Evolutionary conservation across 2,797 vertebrate genomes (phyloP).

Genomic region (Tenualosa ilisha): DNA sequence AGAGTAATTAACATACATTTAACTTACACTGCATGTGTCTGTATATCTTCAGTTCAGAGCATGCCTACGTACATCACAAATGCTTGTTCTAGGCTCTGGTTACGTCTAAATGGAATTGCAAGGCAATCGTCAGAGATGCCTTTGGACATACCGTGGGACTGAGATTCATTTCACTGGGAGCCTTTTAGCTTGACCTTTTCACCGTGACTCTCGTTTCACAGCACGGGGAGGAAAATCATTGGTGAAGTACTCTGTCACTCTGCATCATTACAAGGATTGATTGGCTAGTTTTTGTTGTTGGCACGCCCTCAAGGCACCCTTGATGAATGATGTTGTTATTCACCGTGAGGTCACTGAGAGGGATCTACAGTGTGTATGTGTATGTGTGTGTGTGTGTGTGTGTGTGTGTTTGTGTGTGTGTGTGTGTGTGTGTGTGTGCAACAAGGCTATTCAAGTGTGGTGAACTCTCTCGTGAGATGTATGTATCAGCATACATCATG

Average conservation of each 20-base stretch:
- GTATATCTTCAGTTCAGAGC: not conserved
- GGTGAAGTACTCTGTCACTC: not conserved
- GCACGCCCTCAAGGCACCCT: not conserved
- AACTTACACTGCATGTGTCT: not conserved
- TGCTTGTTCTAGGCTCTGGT: not conserved
- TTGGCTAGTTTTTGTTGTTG: not conserved
- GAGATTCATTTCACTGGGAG: not conserved
- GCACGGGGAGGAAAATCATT: not conserved
- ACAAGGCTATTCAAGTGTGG: not conserved
- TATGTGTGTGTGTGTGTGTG: not conserved
- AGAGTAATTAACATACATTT: no score
- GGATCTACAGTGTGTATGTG: not conserved
- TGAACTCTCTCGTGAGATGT: not conserved
- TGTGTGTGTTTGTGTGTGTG: not conserved
- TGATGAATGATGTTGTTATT: constrained; percentile 9
- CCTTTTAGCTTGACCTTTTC: constrained; percentile 9
- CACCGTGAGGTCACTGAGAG: not conserved
- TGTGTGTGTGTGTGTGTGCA: not conserved
- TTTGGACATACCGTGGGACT: not conserved
- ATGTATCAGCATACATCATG: not conserved
- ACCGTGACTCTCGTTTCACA: not conserved
- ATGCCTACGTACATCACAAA: not conserved
- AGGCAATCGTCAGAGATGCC: not conserved
- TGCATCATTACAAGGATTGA: not conserved
- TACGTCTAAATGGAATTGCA: not conserved